Percentiles rank a stretch among this genome's conserved stretches.
These are phyloP conservation scores for Dreissena rostriformis DNA, from an alignment of 1,140 invertebrate species.

Conservation along the genomic window DNA sequence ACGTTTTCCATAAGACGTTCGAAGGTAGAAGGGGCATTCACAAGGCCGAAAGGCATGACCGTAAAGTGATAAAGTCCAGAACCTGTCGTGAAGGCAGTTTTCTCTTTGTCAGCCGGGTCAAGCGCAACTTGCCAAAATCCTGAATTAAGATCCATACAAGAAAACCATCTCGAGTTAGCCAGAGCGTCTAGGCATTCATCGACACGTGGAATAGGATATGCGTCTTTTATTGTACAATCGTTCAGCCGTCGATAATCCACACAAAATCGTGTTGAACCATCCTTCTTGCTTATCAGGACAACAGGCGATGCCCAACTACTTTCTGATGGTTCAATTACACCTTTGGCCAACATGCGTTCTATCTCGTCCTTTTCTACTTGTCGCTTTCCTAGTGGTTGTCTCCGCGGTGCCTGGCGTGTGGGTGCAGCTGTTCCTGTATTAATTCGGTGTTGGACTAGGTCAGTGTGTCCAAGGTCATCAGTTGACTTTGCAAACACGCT, in stretches of 20 bases:
- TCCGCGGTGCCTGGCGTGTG: slow-evolving; percentile 30
- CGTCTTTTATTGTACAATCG: slow-evolving; percentile 55
- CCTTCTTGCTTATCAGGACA: slow-evolving; percentile 70
- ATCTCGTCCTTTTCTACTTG: slow-evolving; percentile 26
- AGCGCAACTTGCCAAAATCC: slow-evolving; percentile 34
- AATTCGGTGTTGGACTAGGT: slow-evolving; percentile 46
- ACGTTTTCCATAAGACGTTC: slow-evolving; percentile 58
- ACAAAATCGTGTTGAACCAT: slow-evolving; percentile 68
- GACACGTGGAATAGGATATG: slow-evolving; percentile 49
- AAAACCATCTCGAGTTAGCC: slow-evolving; percentile 12
- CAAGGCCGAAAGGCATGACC: slow-evolving; percentile 51
- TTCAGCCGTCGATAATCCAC: slow-evolving; percentile 70
- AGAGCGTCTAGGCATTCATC: slow-evolving; percentile 50
- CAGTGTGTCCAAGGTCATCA: slow-evolving; percentile 41
- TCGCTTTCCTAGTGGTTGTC: slow-evolving; percentile 5
- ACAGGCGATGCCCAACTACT: slow-evolving; percentile 68
- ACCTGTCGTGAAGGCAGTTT: slow-evolving; percentile 35
- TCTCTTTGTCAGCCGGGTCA: slow-evolving; percentile 12
- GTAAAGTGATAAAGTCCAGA: slow-evolving; percentile 42
- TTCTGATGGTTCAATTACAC: slow-evolving; percentile 51
- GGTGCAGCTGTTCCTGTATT: slow-evolving; percentile 38
- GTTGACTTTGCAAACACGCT: slow-evolving; percentile 41
- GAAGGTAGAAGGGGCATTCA: slow-evolving; percentile 57
- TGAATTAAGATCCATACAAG: slow-evolving; percentile 17
- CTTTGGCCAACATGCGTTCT: slow-evolving; percentile 43